These are phyloP conservation scores for Allolobophora icterica DNA, from an alignment of 2,888 invertebrate species.

Conservation along the genomic window DNA sequence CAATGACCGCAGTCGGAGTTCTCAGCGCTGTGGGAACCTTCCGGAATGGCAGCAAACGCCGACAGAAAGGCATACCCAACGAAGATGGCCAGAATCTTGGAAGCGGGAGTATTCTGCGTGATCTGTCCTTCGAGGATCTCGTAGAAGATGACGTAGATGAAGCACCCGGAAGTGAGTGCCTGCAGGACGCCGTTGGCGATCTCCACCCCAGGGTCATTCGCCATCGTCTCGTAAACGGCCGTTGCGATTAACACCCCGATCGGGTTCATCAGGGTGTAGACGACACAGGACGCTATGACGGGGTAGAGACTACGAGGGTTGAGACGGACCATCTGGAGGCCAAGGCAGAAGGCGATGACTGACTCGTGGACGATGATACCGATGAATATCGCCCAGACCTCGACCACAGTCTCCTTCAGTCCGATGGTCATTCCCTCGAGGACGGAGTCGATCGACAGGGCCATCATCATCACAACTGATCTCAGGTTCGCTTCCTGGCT, in stretches of 20 bases:
- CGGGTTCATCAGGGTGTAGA: constrained; percentile 42
- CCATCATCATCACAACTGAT: constrained; percentile 41
- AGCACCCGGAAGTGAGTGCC: constrained; percentile 39
- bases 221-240: constrained; percentile 34
- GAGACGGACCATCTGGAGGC: constrained; percentile 38
- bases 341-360: constrained; percentile 43
- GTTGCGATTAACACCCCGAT: constrained; percentile 41
- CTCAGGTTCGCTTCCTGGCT: neutral
- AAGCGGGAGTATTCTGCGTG: constrained; percentile 28
- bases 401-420: constrained; percentile 32
- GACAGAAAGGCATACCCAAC: constrained; percentile 39
- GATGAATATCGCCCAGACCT: constrained; percentile 43
- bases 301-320: neutral
- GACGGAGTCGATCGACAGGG: constrained; percentile 43
- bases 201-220: constrained; percentile 4
- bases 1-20: too few species aligned
- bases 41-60: constrained; percentile 26
- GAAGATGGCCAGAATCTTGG: constrained; percentile 40
- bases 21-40: too few species aligned
- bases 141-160: constrained; percentile 43
- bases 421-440: constrained; percentile 44
- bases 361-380: constrained; percentile 44
- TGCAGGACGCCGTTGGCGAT: constrained; percentile 39
- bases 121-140: constrained; percentile 41
- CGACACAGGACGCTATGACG: constrained; percentile 30